Percentiles rank a stretch among this genome's conserved stretches.
phyloP scores from a whole-genome alignment of 2,888 invertebrate genomes.

The Stenotaenia linearis region DNA sequence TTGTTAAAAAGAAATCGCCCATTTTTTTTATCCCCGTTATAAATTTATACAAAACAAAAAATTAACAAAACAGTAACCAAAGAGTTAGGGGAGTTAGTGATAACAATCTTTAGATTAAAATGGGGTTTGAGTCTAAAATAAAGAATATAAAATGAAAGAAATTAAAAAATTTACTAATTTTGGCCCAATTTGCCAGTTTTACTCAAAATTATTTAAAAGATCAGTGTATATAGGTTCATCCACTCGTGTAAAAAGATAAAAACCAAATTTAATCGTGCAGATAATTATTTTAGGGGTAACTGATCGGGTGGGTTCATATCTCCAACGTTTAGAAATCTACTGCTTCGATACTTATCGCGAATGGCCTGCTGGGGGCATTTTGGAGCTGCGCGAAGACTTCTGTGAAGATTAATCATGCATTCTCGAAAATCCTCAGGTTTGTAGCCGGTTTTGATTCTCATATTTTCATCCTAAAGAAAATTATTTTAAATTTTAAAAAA shows the following conservation, averaged over 20 bases:
- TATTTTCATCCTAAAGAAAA: slow-evolving; percentile 45
- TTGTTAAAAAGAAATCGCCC: neutral
- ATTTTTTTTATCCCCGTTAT: neutral
- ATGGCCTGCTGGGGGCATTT: slow-evolving; percentile 73
- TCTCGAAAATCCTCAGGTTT: slow-evolving; percentile 58
- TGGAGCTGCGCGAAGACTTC: slow-evolving; percentile 63
- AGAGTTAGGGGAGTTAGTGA: neutral
- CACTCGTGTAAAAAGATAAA: neutral
- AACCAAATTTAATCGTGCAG: neutral
- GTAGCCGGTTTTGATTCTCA: slow-evolving; percentile 65
- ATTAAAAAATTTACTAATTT: neutral
- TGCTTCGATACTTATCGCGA: slow-evolving; percentile 73
- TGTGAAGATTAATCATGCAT: slow-evolving; percentile 62
- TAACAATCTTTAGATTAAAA: neutral
- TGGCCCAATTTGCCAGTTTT: neutral
- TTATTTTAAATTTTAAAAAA: neutral
- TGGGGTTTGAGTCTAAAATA: neutral
- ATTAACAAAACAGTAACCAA: neutral
- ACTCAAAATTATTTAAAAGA: no score
- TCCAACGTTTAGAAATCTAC: slow-evolving; percentile 30
- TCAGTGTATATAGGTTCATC: no score
- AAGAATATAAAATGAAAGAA: neutral
- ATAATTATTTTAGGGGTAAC: neutral
- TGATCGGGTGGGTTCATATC: neutral
- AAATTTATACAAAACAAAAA: neutral